Base-by-base conservation (phyloP, 2,113 vertebrate species). In the Mirza zaza region DNA sequence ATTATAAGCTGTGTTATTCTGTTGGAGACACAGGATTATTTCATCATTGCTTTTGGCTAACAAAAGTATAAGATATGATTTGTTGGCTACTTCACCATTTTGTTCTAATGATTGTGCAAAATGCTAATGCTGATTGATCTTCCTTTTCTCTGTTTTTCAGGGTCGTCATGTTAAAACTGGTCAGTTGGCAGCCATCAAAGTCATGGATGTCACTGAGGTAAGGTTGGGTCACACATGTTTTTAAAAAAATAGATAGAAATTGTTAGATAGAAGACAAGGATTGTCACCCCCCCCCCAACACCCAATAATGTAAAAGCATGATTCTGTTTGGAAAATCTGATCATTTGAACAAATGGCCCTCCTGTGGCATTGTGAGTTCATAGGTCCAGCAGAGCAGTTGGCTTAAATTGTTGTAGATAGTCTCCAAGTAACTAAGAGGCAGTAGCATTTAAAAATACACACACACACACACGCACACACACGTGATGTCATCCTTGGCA, bases 201-300 rank as follows among this genome's bases (percentile, higher is more conserved):
- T 99, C 98, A 99, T 99, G 99, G 99, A 99, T 1, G 99, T 99
- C 98, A 99, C 99, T 0, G 99, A 99, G 99, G 99, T 99, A 98
- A 99, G 99, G 90, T 87, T 80, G 93, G 59, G 87, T 61, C 70
- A 80, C 29, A 76, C 3, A 29, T 71, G 36, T 90, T 82, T 96
- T 88, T 91, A 63, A 90, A 81, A 45, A 82, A 50, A 73, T 87
- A 71, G 45, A 34, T 86, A 39, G 57, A 68, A 86, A 63, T 63
- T 27, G 25, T 63, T 29, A 73, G 45, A 36, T 86, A n/a, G 57
- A 68, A 87, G 39, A 79, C 50, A 84, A 48, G 39, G 29, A 61
- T 70, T 25, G 14, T 63, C 2, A 11, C 3, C 23, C 11, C 55
- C 50, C 23, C 36, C 12, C 5, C n/a, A n/a, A n/a, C n/a, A n/a